A percentile compares a stretch with the other conserved stretches of the same genome.
phyloP scores from a whole-genome alignment of 2,113 vertebrate species.

The Regulus satrapa region DNA sequence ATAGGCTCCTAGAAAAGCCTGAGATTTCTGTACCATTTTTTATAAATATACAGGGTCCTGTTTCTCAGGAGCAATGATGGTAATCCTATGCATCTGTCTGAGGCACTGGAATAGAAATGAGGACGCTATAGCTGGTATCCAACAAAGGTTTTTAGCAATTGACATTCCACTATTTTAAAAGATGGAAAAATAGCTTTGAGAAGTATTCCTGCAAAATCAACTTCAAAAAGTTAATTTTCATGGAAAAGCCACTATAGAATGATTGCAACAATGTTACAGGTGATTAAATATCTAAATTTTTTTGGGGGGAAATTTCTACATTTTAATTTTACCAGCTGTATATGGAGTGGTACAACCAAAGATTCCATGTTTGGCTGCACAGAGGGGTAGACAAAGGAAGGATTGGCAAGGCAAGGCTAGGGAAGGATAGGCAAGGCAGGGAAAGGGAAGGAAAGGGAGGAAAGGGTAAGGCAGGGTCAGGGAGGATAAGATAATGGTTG shows the following conservation, averaged over 20 bases:
- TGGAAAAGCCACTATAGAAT: not conserved
- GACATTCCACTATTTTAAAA: not conserved
- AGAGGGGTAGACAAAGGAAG: too few relatives aligned
- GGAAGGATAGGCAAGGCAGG: not conserved
- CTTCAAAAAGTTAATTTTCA: constrained; percentile 37
- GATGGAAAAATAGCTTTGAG: not conserved
- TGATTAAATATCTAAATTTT: not conserved
- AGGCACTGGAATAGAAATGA: not conserved
- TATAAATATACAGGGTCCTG: not conserved
- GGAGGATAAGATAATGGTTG: not conserved
- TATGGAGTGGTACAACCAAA: not conserved
- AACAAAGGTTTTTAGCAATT: not conserved
- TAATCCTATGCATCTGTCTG: not conserved
- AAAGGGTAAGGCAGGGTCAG: not conserved
- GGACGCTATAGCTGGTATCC: not conserved
- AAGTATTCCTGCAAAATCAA: constrained; percentile 33
- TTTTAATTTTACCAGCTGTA: not conserved
- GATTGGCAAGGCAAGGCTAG: not conserved
- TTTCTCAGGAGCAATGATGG: not conserved
- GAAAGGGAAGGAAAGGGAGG: too few relatives aligned
- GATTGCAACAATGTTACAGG: constrained; percentile 1
- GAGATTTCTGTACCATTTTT: not conserved
- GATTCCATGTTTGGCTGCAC: not conserved
- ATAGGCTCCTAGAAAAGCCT: not conserved
- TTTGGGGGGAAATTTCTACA: fast-evolving